Evolutionary conservation across 2,888 invertebrate genomes (phyloP).

Genomic region (Patella ulyssiponensis): DNA sequence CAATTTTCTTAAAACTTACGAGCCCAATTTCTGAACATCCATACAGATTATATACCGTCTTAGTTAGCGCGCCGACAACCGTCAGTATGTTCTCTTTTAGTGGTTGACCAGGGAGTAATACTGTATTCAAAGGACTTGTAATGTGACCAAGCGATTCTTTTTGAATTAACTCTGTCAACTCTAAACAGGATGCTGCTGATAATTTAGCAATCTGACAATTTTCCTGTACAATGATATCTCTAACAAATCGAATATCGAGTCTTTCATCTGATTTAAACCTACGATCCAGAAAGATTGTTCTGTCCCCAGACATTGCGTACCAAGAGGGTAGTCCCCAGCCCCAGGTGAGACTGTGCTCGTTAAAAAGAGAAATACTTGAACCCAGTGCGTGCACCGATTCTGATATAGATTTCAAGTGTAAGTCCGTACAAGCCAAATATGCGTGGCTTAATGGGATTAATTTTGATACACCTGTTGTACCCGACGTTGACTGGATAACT

Average conservation of each 20-base stretch:
- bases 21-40: not conserved
- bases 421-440: no score
- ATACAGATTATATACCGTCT: not conserved
- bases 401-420: not conserved
- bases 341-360: not conserved
- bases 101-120: not conserved
- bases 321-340: not conserved
- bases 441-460: not conserved
- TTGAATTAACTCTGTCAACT: not conserved
- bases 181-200: not conserved
- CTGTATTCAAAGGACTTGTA: not conserved
- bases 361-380: not conserved
- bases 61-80: not conserved
- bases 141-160: not conserved
- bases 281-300: not conserved
- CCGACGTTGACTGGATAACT: not conserved
- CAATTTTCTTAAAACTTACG: not conserved
- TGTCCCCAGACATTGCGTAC: not conserved
- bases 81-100: not conserved
- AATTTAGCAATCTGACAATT: not conserved
- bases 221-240: not conserved
- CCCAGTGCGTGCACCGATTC: not conserved
- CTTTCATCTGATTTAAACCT: not conserved
- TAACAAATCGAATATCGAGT: not conserved
- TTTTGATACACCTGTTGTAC: slow-evolving; percentile 1